Evolutionary conservation across 2,888 invertebrate species (phyloP).

Genomic region (Drosophila limbata): DNA sequence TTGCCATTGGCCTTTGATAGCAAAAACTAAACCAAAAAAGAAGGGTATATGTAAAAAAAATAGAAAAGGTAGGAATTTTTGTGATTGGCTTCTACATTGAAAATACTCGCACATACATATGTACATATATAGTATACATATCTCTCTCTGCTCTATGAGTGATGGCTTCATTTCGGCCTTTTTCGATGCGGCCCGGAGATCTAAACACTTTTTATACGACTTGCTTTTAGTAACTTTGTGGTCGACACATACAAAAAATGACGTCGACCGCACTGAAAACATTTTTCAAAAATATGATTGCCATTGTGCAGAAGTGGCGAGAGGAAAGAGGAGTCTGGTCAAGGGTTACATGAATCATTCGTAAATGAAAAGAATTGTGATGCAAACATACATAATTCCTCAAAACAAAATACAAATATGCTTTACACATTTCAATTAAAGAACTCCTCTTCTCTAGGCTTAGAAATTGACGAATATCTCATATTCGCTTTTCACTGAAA

Average conservation of each 20-base stretch:
- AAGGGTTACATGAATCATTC: background rate
- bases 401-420: constrained; percentile 1
- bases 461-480: background rate
- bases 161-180: constrained; percentile 14
- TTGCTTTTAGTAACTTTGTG: constrained; percentile 13
- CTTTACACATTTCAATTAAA: constrained; percentile 12
- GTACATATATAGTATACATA: background rate
- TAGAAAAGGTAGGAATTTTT: constrained; percentile 42
- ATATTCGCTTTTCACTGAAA: background rate
- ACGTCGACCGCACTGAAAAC: background rate
- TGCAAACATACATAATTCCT: constrained; percentile 1
- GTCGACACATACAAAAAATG: background rate
- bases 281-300: constrained; percentile 13
- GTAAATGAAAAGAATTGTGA: background rate
- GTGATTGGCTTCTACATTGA: constrained; percentile 40
- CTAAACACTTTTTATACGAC: constrained; percentile 12
- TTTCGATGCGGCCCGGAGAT: background rate
- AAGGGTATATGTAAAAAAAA: background rate
- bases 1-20: constrained; percentile 52
- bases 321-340: background rate
- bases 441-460: background rate
- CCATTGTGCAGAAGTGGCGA: background rate
- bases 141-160: constrained; percentile 1
- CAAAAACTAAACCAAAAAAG: constrained; percentile 16
- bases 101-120: constrained; percentile 17